Base-by-base conservation (phyloP, 2,888 invertebrate species). In the Caenorhabditis becei region DNA sequence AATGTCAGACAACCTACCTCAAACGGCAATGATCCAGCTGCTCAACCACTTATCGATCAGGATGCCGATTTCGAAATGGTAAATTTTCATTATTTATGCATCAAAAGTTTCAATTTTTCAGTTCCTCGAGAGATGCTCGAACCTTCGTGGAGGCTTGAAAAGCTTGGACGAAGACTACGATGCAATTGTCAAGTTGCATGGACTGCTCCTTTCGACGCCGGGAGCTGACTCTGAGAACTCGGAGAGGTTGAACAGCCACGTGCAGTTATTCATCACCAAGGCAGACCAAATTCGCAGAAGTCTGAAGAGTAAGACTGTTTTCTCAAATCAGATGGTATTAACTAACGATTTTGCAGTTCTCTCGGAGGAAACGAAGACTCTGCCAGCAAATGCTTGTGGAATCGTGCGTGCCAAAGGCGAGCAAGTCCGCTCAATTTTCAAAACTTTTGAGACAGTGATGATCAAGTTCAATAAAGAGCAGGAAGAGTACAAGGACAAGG, bases 391-490 rank as follows among this genome's bases (percentile, higher is more conserved):
- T 11, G 35, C 80, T 18, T 78, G 82, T 56, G 82, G 82, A 35
- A 74, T 72, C 10, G 16, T 58, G 7, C 49, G 82, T 20, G 65
- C 74, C 5, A 82, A 78, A 26, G 28, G 24, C 18, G 82, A 82
- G 18, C 82, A 82, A 66, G 70, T 77, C 7, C 56, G 72, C 0
- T 28, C 77, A n/a, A 81, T 81, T 14, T 77, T 62, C 67, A 81
- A 71, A 28, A 67, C 72, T 2, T 71, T 82, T 14, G 82, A 77
- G 53, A 77, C 69, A 2, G 47, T 65, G 2, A 72, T 78, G 77
- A 18, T 69, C 7, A 83, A 81, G 24, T 85, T 81, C 66, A 83
- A 85, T 37, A 74, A 56, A 11, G 84, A 85, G 37, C 84, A 85
- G 37, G 75, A 70, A 35, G 84, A 83, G 35, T 85, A 85, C 51